Evolutionary conservation across 1,140 invertebrate species (phyloP), one percentile per base, ranked within the genome.

Genomic region (Macrosteles quadrilineatus): DNA sequence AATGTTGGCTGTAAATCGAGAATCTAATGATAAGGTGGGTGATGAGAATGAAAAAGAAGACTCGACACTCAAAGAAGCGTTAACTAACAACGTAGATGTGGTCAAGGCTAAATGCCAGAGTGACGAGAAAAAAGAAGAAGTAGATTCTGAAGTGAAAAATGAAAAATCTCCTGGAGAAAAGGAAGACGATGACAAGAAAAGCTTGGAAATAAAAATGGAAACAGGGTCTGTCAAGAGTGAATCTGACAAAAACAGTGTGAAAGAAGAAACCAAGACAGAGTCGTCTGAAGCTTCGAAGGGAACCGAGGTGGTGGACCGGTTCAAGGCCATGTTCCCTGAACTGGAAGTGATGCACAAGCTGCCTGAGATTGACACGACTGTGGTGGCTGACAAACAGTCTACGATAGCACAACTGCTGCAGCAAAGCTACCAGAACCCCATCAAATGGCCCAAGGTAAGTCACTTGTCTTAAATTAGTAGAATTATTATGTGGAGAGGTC

Each of bases 261-360:
- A 43, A n/a, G 27, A 63, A 31, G 68, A 70, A 2, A 27, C n/a
- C 11, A 40, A 36, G 17, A 25, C 40, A 9, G 68, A 67, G n/a
- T 25, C 45, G 11, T 23, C 62, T 19, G 63, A 57, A 30, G 45
- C 19, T 17, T 36, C 31, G 17, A 23, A 32, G 17, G 63, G 71
- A 30, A 59, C 68, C 23, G 71, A 74, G 67, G 76, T 73, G 23
- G 76, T 76, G n/a, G 77, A 76, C 55, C 72, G 72, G 25, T 79
- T 90, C 0, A 90, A 90, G 77, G 88, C 88, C 0, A 88, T 89
- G 82, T 90, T 90, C 70, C 88, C 89, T 6, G 89, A 90, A 76
- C 80, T 90, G 31, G 89, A 90, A 78, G 88, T 90, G 0, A 89
- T 90, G 72, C 88, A 90, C 75, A 78, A 84, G 64, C 77, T 87